Percentiles rank a stretch among this genome's conserved stretches.
phyloP scores from a whole-genome alignment of 1,140 invertebrate genomes.

The Leptopilina boulardi region DNA sequence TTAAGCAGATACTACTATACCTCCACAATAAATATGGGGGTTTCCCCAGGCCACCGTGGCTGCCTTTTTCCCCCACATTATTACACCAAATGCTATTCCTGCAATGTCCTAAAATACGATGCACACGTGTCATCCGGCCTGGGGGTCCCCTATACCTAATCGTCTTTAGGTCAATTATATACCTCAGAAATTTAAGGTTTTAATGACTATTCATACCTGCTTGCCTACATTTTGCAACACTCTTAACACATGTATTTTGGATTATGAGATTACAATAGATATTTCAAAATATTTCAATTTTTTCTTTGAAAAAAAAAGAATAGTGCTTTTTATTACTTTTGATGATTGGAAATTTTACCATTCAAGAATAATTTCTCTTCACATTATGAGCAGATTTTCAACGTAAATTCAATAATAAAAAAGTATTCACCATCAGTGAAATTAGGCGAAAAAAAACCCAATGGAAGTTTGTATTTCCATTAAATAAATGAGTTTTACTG shows the following conservation, averaged over 20 bases:
- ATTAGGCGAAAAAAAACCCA: too few species aligned
- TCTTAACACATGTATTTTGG: neutral
- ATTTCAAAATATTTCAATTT: conserved; percentile 26
- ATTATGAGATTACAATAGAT: neutral
- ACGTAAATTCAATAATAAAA: too few species aligned
- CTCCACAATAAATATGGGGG: conserved; percentile 48
- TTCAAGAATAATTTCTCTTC: too few species aligned
- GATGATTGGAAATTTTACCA: too few species aligned
- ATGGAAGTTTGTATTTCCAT: neutral
- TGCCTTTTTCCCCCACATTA: conserved; percentile 38
- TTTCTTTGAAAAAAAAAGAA: neutral
- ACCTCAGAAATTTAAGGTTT: neutral
- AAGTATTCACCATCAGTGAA: too few species aligned
- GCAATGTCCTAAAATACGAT: conserved; percentile 21
- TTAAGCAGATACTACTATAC: conserved; percentile 67
- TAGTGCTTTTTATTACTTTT: too few species aligned
- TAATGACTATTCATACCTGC: conserved; percentile 9
- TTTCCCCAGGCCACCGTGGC: conserved; percentile 39
- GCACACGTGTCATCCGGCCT: conserved; percentile 12
- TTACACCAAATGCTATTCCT: conserved; percentile 36
- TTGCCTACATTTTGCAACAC: neutral
- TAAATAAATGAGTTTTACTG: neutral
- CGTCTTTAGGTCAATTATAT: neutral
- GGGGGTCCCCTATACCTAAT: neutral
- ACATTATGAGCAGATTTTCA: too few species aligned